Base-by-base conservation (phyloP, 2,888 invertebrate genomes). In the Zygothrica quintamaculata region DNA sequence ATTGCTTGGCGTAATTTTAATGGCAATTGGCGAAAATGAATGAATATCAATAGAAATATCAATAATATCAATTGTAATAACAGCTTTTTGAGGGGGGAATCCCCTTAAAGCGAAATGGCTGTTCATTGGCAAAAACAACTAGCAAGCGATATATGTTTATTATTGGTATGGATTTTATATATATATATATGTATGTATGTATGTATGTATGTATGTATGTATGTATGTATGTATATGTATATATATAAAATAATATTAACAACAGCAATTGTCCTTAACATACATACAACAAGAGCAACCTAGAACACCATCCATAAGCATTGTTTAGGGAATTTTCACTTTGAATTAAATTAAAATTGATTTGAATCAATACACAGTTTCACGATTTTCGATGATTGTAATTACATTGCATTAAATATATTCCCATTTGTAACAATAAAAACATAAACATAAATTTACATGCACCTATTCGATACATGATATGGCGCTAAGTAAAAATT, bases 151-250 rank as follows among this genome's bases (percentile, higher is more conserved):
- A n/a, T n/a, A n/a, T n/a, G 89, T 94, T 97, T 88, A 97, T 97
- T 92, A 97, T 97, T 91, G 97, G 97, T 93, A 97, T 96, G 91
- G 97, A 97, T 90, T 97, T 96, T 92, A 29, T n/a, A n/a, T n/a
- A 26, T 34, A 22, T 25, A 9, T 18, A 29, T 22, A 11, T 56
- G 55, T 36, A 36, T 36, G 13, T 13, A 97, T 97, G 90, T 97
- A 96, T 92, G 25, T n/a, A n/a, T n/a, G 16, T 34, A 22, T 25
- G n/a, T 18, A 29, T 22, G 15, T 56, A 47, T 36, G 15, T 36
- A 7, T 13, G 15, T 22, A 3, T 22, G 3, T 22, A 3, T 22
- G 3, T 22, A 3, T 22, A 2, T 22, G 3, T 22, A 22, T 22
- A 22, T 2, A 22, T 22, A n/a, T 22, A 2, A 22, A 22, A 22